Evolutionary conservation across 2,888 invertebrate species (phyloP), one percentile per base, ranked within the genome.

Genomic region (Corbicula japonica): DNA sequence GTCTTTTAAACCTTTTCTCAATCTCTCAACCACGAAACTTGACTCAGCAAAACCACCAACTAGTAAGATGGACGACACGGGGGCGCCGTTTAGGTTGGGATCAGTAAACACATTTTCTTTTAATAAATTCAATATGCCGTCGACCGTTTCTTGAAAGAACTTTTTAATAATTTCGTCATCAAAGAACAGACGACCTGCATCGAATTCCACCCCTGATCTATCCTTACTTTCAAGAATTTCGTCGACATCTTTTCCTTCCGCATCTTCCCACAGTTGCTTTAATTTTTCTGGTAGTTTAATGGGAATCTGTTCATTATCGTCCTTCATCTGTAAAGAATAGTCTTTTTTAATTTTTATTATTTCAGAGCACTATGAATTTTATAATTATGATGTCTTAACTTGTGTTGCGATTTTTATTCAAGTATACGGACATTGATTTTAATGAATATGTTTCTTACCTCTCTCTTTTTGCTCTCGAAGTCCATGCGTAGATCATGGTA

Each of bases 11-110:
- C 35, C 38, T n/a, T 54, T 63, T 46, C 69, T 52, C 2, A 76
- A 21, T 18, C 38, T 35, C 21, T 46, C 28, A 8, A 63, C 56
- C 2, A 76, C 70, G 12, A 62, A 50, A 44, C 48, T 48, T 4
- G 69, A 76, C 34, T 63, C 58, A 10, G 69, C 76, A 70, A 76
- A 70, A 1, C 69, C 76, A 21, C 76, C 76, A 26, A 76, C 70
- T 21, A 76, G 32, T 18, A 69, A 41, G n/a, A 76, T 18, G 28
- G 63, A 44, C 28, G 63, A 35, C 18, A 76, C 61, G 4, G 41
- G 23, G 4, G 62, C 50, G 0, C 61, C 63, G 5, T 0, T 1
- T 21, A 35, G 32, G 0, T 34, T 6, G 6, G 44, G 5, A 8
- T 23, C 32, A 12, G 15, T 5, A 46, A 70, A 32, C 8, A 62